Evolutionary conservation across 1,140 invertebrate genomes (phyloP), one percentile per base, ranked within the genome.

Genomic region (Bombus difficillimus): DNA sequence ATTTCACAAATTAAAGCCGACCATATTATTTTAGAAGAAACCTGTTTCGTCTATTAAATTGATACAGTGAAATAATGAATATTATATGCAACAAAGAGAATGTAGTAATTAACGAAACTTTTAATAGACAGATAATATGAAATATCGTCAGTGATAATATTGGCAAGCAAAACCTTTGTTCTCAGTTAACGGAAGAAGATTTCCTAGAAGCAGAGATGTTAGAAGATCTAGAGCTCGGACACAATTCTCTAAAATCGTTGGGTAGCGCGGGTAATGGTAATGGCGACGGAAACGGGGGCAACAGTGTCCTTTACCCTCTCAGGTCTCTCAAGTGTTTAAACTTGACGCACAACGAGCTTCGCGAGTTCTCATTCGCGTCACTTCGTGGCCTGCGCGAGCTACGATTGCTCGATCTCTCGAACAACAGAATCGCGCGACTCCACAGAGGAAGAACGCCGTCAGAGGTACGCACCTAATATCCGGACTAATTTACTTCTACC

Each of bases 291-390:
- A 94, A 91, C 32, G 90, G 88, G 13, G 89, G 90, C 3, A 98
- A 97, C 90, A 96, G 96, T n/a, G 97, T 97, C 0, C 91, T 98
- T n/a, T 95, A 96, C 85, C 96, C 96, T 18, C 94, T 98, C 25
- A 96, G 96, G 88, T 96, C 96, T 3, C 93, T 98, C 13, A 96
- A 96, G 82, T 96, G 96, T 72, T 95, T 97, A 4, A 98, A 98
- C 93, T 94, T 98, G 53, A 97, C 97, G 1, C 96, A 97, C 91
- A 98, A 98, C 92, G 95, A 96, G n/a, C 94, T 98, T 0, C 95
- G 95, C 6, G 97, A 97, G 91, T 98, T 98, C 93, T 97, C 97
- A 0, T 96, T 98, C 89, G 96, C 97, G 88, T 97, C 98, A 90
- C 96, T 98, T 18, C 96, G 97, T 71, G 97, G 97, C 1, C 91